Evolutionary conservation across 35 echinoderm and acorn worm species (phyloP).

Genomic region (Antedon bifida): DNA sequence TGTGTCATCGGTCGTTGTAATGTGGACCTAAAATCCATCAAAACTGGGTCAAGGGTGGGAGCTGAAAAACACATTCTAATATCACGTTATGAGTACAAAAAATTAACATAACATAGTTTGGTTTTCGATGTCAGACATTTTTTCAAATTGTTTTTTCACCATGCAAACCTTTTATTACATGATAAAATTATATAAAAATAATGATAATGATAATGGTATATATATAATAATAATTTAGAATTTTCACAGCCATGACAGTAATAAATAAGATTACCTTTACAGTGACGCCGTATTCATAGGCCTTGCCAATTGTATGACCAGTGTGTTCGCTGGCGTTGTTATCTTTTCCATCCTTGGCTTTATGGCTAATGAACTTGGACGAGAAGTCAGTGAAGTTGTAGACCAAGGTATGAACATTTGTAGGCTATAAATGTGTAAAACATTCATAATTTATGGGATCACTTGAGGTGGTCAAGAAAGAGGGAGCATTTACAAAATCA

Average conservation of each 20-base stretch:
- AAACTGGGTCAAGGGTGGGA: too few relatives aligned
- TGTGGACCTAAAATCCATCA: too few relatives aligned
- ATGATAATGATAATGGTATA: background rate
- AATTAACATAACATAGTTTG: too few relatives aligned
- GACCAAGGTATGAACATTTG: background rate
- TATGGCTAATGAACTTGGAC: background rate
- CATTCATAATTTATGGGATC: background rate
- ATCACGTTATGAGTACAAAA: too few relatives aligned
- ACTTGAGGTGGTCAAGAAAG: too few relatives aligned
- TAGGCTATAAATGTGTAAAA: too few relatives aligned
- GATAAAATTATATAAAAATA: too few relatives aligned
- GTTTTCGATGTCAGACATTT: too few relatives aligned
- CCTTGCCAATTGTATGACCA: background rate
- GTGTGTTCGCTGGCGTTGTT: background rate
- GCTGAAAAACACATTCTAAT: too few relatives aligned
- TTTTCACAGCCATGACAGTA: background rate
- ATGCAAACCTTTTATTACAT: background rate
- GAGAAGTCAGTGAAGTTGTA: background rate
- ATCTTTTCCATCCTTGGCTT: background rate
- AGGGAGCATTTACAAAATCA: too few relatives aligned
- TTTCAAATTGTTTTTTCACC: too few relatives aligned
- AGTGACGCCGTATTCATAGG: background rate
- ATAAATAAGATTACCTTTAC: background rate
- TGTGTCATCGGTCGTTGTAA: too few relatives aligned
- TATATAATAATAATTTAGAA: background rate